Evolutionary conservation across 53 echinoderm and acorn worm genomes (phyloP).

Genomic region (Holothuria leucospilota): DNA sequence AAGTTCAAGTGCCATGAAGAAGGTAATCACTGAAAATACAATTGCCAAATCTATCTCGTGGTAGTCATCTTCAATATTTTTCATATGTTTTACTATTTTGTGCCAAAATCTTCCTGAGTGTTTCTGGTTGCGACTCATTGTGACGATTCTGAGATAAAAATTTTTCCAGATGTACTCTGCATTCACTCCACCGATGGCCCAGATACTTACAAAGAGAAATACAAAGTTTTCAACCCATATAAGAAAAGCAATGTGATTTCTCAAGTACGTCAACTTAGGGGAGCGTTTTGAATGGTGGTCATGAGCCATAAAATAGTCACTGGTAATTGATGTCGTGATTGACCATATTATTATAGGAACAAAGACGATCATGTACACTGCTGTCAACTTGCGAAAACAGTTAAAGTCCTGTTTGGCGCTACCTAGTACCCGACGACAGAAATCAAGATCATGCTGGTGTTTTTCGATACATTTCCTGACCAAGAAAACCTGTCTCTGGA

Average conservation of each 20-base stretch:
- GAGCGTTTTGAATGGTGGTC: not conserved
- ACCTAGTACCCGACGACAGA: constrained; percentile 59
- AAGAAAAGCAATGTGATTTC: constrained; percentile 54
- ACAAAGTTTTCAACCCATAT: constrained; percentile 69
- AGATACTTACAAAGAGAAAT: constrained; percentile 57
- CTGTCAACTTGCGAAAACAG: constrained; percentile 58
- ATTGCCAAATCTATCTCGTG: not conserved
- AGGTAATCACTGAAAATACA: not conserved
- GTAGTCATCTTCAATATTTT: not conserved
- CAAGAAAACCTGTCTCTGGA: constrained; percentile 68
- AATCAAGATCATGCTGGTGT: constrained; percentile 63
- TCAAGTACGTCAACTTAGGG: not conserved
- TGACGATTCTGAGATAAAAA: constrained; percentile 52
- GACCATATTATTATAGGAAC: constrained; percentile 62
- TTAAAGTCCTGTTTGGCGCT: constrained; percentile 65
- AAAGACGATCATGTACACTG: constrained; percentile 72
- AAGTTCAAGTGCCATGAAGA: constrained; percentile 20
- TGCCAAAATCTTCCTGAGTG: not conserved
- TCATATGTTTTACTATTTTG: constrained; percentile 10
- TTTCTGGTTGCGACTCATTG: constrained; percentile 50
- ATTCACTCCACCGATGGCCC: constrained; percentile 71
- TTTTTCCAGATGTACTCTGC: constrained; percentile 61
- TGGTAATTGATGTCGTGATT: constrained; percentile 66
- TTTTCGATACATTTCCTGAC: constrained; percentile 63
- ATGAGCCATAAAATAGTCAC: constrained; percentile 66